phyloP scores from a whole-genome alignment of 2,797 vertebrate genomes.

The Anabas testudineus region DNA sequence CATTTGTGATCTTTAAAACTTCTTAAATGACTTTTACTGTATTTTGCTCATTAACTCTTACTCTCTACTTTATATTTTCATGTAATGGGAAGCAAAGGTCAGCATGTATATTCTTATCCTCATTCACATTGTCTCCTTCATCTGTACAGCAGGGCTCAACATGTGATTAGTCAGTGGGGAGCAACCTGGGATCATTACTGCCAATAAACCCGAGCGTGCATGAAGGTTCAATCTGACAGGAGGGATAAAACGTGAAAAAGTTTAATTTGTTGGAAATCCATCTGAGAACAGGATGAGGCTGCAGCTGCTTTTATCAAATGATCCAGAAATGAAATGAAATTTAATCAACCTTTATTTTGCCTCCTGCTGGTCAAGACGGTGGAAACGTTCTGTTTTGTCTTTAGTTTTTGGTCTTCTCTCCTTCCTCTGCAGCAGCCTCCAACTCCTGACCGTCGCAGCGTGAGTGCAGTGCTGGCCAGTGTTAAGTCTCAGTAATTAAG shows the following conservation, averaged over 20 bases:
- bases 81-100: conserved; percentile 34
- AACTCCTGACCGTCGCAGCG: conserved; percentile 81
- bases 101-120: conserved; percentile 22
- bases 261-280: conserved; percentile 48
- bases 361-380: conserved; percentile 42
- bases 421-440: conserved; percentile 74
- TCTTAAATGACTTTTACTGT: no score
- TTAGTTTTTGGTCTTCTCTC: conserved; percentile 55
- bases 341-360: conserved; percentile 46
- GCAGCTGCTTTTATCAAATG: conserved; percentile 49
- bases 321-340: conserved; percentile 42
- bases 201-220: conserved; percentile 67
- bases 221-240: conserved; percentile 70
- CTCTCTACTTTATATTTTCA: background rate
- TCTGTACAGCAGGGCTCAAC: conserved; percentile 57
- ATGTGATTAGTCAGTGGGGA: conserved; percentile 77
- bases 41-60: no score
- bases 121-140: conserved; percentile 34
- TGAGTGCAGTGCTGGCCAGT: conserved; percentile 70
- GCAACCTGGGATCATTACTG: conserved; percentile 71
- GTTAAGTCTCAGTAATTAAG: conserved; percentile 85
- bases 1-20: background rate
- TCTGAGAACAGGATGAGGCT: conserved; percentile 43
- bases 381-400: conserved; percentile 58
- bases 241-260: conserved; percentile 36